phyloP scores from a whole-genome alignment of 2,888 invertebrate genomes.

The Eledone cirrhosa region DNA sequence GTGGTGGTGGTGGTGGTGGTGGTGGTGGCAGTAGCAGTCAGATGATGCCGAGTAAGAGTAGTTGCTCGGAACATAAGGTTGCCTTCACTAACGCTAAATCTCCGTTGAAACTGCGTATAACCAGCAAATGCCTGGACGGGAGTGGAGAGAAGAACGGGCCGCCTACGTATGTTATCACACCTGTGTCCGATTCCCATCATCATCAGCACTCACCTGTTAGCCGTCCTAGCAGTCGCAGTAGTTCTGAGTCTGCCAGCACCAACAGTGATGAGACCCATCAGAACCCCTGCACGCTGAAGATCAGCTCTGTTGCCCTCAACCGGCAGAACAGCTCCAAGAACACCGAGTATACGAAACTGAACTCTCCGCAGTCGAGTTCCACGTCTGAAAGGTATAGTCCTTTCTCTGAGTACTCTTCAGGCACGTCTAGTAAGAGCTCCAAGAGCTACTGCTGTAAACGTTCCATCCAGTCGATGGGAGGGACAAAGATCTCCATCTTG shows the following conservation, averaged over 20 bases:
- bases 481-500: conserved; percentile 9
- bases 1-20: no score
- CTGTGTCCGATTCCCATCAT: conserved; percentile 16
- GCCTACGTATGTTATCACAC: conserved; percentile 19
- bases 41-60: conserved; percentile 1
- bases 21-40: no score
- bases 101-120: conserved; percentile 16
- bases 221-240: conserved; percentile 23
- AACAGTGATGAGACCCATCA: conserved; percentile 12
- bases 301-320: conserved; percentile 10
- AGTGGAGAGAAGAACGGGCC: conserved; percentile 22
- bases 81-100: conserved; percentile 20
- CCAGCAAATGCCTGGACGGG: conserved; percentile 23
- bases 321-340: conserved; percentile 13
- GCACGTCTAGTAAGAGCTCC: conserved; percentile 17
- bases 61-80: conserved; percentile 23
- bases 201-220: conserved; percentile 7
- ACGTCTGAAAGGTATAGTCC: neutral
- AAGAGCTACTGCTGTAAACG: conserved; percentile 23
- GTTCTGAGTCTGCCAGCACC: conserved; percentile 23
- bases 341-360: conserved; percentile 8
- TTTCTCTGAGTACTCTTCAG: conserved; percentile 21
- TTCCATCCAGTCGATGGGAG: conserved; percentile 11
- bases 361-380: conserved; percentile 15
- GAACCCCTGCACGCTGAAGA: conserved; percentile 14